Base-by-base conservation (phyloP, 2,888 invertebrate genomes). In the Choristoneura rosaceana region DNA sequence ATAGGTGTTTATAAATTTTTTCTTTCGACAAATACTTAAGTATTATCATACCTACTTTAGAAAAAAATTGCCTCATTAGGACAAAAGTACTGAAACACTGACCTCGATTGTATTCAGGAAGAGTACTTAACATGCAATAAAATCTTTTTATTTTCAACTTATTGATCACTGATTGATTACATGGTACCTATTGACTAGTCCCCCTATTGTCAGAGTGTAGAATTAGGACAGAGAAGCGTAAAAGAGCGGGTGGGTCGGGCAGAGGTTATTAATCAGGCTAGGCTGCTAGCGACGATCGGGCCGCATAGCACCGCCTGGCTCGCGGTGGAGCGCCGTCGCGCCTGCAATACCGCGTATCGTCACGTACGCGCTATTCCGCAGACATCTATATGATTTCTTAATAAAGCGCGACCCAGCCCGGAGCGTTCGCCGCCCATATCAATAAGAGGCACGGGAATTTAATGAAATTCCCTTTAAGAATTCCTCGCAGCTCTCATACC, bases 351-450 rank as follows among this genome's bases (percentile, higher is more conserved):
- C 84, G 87, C 88, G 89, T 91, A 91, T 90, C 84, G 87, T 89
- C 92, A 91, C 91, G 92, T 91, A 88, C 86, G 79, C 83, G 83
- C 88, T 73, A 87, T 89, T 88, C 86, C 87, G 84, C 78, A 86
- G 81, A 89, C 90, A 89, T 92, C 90, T 90, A 90, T 91, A 89
- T 91, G 92, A 91, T 90, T 90, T 91, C 91, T 91, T 92, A 91
- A 92, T 92, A 92, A 91, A 92, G 92, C 90, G 89, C 87, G 91
- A 87, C 84, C 84, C 87, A 82, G 81, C 86, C 87, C 83, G 83
- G 85, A 87, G 86, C 81, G 82, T 82, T 84, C 82, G 90, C 87
- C 90, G 84, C 89, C 91, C 91, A 92, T 91, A 91, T 91, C 91
- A 92, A 92, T 92, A 92, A 91, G 91, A 87, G 89, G 78, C 75